Evolutionary conservation across 30 jellyfish, hydroid and myxozoan genomes (phyloP).

Genomic region (Morbakka virulenta): DNA sequence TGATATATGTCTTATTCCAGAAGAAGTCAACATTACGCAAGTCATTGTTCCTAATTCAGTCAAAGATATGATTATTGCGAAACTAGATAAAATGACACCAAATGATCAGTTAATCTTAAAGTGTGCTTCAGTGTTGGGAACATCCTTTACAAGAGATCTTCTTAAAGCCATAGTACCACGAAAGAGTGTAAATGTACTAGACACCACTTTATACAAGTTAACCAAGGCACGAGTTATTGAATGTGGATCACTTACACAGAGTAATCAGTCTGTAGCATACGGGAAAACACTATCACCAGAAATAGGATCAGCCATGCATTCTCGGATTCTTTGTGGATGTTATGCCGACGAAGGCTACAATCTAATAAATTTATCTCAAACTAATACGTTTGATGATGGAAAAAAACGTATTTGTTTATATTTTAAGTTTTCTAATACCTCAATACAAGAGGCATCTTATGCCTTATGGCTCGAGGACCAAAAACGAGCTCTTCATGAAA

Average conservation of each 20-base stretch:
- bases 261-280: neutral
- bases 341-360: constrained; percentile 71
- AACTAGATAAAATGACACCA: constrained; percentile 88
- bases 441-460: constrained; percentile 90
- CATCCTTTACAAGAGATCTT: constrained; percentile 69
- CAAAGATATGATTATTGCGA: constrained; percentile 83
- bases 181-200: constrained; percentile 52
- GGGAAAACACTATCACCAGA: neutral
- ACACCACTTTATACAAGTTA: constrained; percentile 64
- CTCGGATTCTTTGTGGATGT: constrained; percentile 84
- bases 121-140: constrained; percentile 90
- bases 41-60: constrained; percentile 66
- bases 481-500: constrained; percentile 72
- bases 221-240: constrained; percentile 75
- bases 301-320: constrained; percentile 13
- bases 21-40: constrained; percentile 56
- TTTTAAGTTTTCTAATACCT: constrained; percentile 65
- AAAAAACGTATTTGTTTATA: constrained; percentile 67
- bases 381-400: constrained; percentile 38
- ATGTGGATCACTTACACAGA: constrained; percentile 82
- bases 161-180: constrained; percentile 87
- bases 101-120: constrained; percentile 84
- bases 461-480: constrained; percentile 98
- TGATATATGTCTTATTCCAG: constrained; percentile 56
- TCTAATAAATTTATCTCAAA: constrained; percentile 58